phyloP scores from a whole-genome alignment of 1,140 invertebrate genomes.

The Drosophila obscura region DNA sequence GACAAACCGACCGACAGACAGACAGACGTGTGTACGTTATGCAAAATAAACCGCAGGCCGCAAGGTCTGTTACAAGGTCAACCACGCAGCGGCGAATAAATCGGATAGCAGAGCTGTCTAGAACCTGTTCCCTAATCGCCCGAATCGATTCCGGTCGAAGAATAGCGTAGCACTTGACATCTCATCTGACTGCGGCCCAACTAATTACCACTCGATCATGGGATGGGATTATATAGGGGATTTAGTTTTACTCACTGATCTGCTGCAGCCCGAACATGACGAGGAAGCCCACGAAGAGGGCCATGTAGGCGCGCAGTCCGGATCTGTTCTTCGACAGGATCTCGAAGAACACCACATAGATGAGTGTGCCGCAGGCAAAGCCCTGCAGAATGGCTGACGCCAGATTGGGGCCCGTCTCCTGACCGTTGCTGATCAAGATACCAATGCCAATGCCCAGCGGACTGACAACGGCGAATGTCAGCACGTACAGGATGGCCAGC shows the following conservation, averaged over 20 bases:
- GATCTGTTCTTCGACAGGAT: conserved; percentile 91
- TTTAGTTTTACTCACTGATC: conserved; percentile 88
- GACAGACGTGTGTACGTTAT: conserved; percentile 2
- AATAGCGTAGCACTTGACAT: conserved; percentile 13
- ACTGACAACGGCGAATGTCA: conserved; percentile 91
- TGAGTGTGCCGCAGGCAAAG: conserved; percentile 93
- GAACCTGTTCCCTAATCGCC: conserved; percentile 68
- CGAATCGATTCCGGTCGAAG: conserved; percentile 67
- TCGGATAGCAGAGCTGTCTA: conserved; percentile 15
- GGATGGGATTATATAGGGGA: too few species aligned
- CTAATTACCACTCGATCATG: conserved; percentile 15
- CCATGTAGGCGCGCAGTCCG: conserved; percentile 88
- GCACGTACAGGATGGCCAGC: conserved; percentile 88
- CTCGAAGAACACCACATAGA: conserved; percentile 96
- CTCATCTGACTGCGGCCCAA: not conserved
- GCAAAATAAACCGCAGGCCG: conserved; percentile 45
- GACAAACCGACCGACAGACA: conserved; percentile 8
- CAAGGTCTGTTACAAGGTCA: conserved; percentile 74
- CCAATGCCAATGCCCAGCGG: conserved; percentile 91
- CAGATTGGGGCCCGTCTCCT: conserved; percentile 86
- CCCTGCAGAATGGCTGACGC: conserved; percentile 90
- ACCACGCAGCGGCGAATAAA: conserved; percentile 29
- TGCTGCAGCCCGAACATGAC: conserved; percentile 91
- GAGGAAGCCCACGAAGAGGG: conserved; percentile 90
- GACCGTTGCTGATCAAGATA: conserved; percentile 86